These are phyloP conservation scores for Drosophila tripunctata DNA, from an alignment of 2,888 invertebrate species.

Conservation along the genomic window DNA sequence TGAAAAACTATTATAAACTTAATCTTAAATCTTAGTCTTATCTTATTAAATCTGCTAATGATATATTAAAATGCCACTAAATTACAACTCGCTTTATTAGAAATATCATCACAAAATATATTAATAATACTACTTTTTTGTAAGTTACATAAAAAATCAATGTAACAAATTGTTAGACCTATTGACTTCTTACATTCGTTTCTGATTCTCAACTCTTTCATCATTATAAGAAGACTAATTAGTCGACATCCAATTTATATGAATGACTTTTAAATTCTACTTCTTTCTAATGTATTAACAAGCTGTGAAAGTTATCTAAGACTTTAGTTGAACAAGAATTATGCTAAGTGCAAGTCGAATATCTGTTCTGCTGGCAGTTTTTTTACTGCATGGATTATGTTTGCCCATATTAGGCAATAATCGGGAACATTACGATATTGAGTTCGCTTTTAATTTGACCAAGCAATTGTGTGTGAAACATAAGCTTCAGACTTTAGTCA, in stretches of 20 bases:
- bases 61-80: no score
- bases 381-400: background rate
- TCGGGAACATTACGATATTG: slow-evolving; percentile 10
- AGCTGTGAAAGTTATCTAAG: background rate
- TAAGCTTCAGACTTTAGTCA: slow-evolving; percentile 22
- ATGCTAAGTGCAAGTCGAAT: slow-evolving; percentile 12
- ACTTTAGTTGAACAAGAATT: slow-evolving; percentile 8
- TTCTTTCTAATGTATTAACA: background rate
- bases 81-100: no score
- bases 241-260: background rate
- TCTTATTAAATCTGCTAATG: no score
- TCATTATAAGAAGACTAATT: background rate
- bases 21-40: no score
- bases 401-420: background rate
- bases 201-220: background rate
- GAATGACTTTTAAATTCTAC: slow-evolving; percentile 14
- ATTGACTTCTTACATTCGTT: background rate
- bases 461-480: slow-evolving; percentile 9
- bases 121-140: no score
- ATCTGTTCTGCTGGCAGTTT: background rate
- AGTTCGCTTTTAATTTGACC: slow-evolving; percentile 14
- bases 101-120: no score
- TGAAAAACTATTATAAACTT: no score
- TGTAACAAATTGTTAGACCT: background rate
- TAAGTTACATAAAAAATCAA: no score